These are phyloP conservation scores for Thysanoteuthis rhombus DNA, from an alignment of 2,888 invertebrate genomes.

Conservation along the genomic window DNA sequence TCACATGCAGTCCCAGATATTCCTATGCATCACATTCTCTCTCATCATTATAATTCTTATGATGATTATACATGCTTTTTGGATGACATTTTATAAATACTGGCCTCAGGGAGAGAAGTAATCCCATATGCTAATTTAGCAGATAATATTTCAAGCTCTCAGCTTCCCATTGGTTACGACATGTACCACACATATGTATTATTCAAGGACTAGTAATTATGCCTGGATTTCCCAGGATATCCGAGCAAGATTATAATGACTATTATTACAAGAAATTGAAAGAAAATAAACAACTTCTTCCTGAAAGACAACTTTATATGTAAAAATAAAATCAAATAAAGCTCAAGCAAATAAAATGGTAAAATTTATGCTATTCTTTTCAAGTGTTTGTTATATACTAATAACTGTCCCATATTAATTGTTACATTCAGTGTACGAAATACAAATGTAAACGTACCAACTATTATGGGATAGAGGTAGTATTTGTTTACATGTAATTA, in stretches of 20 bases:
- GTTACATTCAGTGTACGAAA: no score
- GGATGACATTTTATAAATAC: not conserved
- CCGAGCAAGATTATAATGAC: not conserved
- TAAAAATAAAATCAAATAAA: not conserved
- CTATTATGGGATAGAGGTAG: no score
- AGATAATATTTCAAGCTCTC: not conserved
- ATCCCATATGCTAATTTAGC: not conserved
- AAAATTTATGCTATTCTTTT: constrained; percentile 12
- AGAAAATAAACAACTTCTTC: not conserved
- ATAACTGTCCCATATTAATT: no score
- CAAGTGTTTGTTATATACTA: not conserved
- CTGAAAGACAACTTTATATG: not conserved
- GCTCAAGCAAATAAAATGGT: not conserved
- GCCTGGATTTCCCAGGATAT: not conserved
- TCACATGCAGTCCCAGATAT: not conserved
- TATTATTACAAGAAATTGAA: not conserved
- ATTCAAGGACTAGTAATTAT: not conserved
- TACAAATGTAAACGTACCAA: no score
- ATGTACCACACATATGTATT: not conserved
- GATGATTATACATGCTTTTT: not conserved
- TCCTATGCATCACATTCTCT: not conserved
- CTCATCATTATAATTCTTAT: not conserved
- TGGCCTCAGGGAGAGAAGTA: not conserved
- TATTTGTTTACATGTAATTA: not conserved
- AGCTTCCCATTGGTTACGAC: not conserved